These are phyloP conservation scores for Pristionchus arcanus DNA, from an alignment of 2,888 invertebrate species.

Conservation along the genomic window DNA sequence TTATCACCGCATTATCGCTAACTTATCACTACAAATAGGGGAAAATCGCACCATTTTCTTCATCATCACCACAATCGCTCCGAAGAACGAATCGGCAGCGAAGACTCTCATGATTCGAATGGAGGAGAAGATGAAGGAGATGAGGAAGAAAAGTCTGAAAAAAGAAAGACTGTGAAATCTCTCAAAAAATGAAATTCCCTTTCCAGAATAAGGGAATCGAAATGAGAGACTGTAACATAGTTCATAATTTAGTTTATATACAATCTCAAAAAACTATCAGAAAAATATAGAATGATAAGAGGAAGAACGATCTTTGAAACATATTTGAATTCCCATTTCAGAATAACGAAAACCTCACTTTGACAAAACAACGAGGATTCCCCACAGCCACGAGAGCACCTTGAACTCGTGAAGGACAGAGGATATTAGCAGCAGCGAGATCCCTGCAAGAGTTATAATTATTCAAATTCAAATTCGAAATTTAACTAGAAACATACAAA, in stretches of 20 bases:
- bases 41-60: slow-evolving; percentile 49
- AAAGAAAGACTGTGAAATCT: not conserved
- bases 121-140: slow-evolving; percentile 66
- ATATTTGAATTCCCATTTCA: not conserved
- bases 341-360: not conserved
- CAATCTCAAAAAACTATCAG: not conserved
- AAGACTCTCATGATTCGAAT: slow-evolving; percentile 67
- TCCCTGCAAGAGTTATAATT: not conserved
- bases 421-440: not conserved
- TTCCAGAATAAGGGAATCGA: too few species aligned
- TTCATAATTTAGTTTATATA: not conserved
- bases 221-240: too few species aligned
- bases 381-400: not conserved
- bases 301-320: not conserved
- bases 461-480: not conserved
- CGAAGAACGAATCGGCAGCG: slow-evolving; percentile 68
- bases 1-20: too few species aligned
- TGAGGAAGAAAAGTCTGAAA: slow-evolving; percentile 53
- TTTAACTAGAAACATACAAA: not conserved
- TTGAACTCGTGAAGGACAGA: slow-evolving; percentile 47
- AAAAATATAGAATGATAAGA: not conserved
- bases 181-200: not conserved
- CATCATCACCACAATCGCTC: slow-evolving; percentile 63
- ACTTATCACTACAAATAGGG: too few species aligned
- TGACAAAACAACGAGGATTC: not conserved